Conservation (phyloP, 2,888 invertebrate species). For the Celastrina argiolus region DNA sequence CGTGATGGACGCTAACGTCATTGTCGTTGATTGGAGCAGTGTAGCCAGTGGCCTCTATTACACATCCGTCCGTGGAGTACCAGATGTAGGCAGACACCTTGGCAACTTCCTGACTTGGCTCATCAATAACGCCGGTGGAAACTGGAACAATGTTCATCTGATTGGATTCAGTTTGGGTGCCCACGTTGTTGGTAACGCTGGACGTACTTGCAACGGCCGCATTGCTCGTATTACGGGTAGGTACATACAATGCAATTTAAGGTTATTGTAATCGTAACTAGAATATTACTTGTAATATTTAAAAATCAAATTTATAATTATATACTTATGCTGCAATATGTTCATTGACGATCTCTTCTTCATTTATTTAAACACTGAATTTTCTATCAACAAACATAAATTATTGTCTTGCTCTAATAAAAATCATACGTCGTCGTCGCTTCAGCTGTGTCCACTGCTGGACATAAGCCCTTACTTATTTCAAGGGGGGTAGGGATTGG, state of each 20-base stretch:
- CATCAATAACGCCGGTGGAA: slow-evolving; percentile 51
- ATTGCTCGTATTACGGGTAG: slow-evolving; percentile 52
- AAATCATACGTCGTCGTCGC: no score
- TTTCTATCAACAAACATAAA: no score
- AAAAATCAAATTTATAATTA: no score
- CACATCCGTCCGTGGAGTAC: slow-evolving; percentile 50
- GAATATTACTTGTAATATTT: no score
- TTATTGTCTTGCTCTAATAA: no score
- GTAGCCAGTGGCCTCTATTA: slow-evolving; percentile 45
- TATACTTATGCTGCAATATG: no score
- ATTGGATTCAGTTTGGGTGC: slow-evolving; percentile 70
- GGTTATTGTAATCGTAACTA: no score
- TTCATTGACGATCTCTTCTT: no score
- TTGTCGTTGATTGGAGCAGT: slow-evolving; percentile 60
- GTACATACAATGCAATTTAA: slow-evolving; percentile 12
- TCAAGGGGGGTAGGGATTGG: no score
- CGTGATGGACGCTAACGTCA: slow-evolving; percentile 53
- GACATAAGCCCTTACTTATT: no score
- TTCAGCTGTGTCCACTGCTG: no score
- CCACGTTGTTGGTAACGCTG: slow-evolving; percentile 61
- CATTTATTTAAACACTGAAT: background rate
- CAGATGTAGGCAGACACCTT: slow-evolving; percentile 51
- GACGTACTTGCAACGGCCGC: slow-evolving; percentile 43
- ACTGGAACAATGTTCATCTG: slow-evolving; percentile 60
- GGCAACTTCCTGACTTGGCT: slow-evolving; percentile 64